Conservation (phyloP, 2,888 invertebrate genomes). For the Epistrophe grossulariae region DNA sequence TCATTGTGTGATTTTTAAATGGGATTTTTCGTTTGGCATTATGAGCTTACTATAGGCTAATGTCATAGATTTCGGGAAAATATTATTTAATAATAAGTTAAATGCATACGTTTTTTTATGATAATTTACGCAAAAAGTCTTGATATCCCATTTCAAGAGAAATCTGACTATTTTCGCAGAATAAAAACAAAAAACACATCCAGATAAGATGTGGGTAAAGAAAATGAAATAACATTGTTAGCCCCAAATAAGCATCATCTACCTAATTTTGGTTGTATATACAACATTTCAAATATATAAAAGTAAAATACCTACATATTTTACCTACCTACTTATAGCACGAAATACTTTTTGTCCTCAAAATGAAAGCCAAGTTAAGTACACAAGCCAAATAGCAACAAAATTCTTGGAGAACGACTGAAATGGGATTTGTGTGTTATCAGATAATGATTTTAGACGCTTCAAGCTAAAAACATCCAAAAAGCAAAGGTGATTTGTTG, state of each 20-base stretch:
- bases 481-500: conserved; percentile 34
- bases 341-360: conserved; percentile 11
- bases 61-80: too few species aligned
- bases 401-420: conserved; percentile 18
- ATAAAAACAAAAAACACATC: neutral
- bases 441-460: conserved; percentile 46
- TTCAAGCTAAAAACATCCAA: conserved; percentile 26
- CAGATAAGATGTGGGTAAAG: neutral
- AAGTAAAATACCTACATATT: too few species aligned
- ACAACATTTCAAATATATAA: conserved; percentile 17
- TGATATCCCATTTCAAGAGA: neutral
- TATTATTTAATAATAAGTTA: neutral
- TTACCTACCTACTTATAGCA: neutral
- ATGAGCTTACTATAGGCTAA: too few species aligned
- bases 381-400: neutral
- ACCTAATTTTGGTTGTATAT: conserved; percentile 2
- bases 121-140: neutral
- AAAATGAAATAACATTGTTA: neutral
- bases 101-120: neutral
- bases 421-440: conserved; percentile 56
- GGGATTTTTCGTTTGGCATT: too few species aligned
- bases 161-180: neutral
- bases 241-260: neutral
- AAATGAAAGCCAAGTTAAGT: conserved; percentile 10
- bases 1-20: too few species aligned